A percentile compares a stretch with the other conserved stretches of the same genome.
Conservation (phyloP, 2,113 vertebrate genomes). For the Myodes glareolus region DNA sequence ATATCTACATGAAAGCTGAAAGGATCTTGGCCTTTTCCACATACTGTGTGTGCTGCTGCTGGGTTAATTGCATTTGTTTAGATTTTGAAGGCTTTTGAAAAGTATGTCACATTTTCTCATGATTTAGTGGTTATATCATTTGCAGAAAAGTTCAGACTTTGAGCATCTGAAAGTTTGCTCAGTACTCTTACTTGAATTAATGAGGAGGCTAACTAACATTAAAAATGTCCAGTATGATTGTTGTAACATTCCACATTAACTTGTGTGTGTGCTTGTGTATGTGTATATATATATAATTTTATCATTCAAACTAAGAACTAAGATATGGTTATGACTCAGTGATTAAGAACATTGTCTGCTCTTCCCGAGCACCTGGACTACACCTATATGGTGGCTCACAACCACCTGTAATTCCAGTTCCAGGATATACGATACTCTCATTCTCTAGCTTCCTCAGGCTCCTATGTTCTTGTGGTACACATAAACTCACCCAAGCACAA, state of each 20-base stretch:
- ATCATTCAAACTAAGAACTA: neutral
- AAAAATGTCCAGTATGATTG: neutral
- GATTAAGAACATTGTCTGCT: neutral
- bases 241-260: neutral
- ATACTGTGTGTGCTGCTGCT: neutral
- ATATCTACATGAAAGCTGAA: neutral
- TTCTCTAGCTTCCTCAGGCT: neutral
- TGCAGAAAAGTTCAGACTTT: neutral
- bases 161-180: neutral
- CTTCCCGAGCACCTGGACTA: neutral
- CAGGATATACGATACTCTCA: neutral
- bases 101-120: neutral
- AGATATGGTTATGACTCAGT: neutral
- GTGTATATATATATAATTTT: conserved; percentile 14
- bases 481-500: neutral
- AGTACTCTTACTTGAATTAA: neutral
- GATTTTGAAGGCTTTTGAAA: neutral
- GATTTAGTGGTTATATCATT: neutral
- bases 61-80: neutral
- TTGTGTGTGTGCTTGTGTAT: neutral
- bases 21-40: neutral
- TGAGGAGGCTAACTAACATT: neutral
- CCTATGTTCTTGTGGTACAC: neutral
- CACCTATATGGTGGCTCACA: neutral
- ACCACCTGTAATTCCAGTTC: neutral